phyloP scores from a whole-genome alignment of 2,888 invertebrate species.

The Spodoptera exigua region DNA sequence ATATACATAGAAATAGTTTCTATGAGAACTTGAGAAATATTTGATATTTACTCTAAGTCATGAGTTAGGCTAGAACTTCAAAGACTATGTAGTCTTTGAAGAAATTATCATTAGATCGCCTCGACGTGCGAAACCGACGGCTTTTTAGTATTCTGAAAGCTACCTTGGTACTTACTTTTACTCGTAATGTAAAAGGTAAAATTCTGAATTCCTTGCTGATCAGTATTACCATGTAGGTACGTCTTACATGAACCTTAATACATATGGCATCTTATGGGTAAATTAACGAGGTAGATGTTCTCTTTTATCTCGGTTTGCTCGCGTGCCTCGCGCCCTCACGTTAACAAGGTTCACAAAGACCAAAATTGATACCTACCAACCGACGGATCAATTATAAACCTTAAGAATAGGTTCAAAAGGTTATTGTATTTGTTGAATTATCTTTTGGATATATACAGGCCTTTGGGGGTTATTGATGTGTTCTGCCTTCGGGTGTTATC shows the following conservation, averaged over 20 bases:
- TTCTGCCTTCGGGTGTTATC: background rate
- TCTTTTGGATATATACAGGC: background rate
- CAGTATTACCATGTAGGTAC: too few species aligned
- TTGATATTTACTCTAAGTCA: too few species aligned
- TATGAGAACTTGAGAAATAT: too few species aligned
- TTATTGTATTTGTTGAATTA: constrained; percentile 19
- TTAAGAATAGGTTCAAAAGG: constrained; percentile 7
- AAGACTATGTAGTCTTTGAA: too few species aligned
- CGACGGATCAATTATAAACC: constrained; percentile 40
- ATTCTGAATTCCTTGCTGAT: too few species aligned
- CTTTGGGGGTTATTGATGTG: background rate
- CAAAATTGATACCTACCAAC: constrained; percentile 51
- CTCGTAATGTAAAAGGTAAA: too few species aligned
- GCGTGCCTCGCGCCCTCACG: constrained; percentile 54
- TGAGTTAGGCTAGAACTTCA: too few species aligned
- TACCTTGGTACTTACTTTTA: too few species aligned
- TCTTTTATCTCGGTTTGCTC: constrained; percentile 64
- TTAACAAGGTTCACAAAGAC: constrained; percentile 61
- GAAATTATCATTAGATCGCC: too few species aligned
- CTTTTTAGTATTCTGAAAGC: too few species aligned
- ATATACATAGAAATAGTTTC: too few species aligned
- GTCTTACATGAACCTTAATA: background rate
- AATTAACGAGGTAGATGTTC: constrained; percentile 59
- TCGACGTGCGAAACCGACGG: too few species aligned
- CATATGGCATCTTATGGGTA: constrained; percentile 17